A percentile compares a stretch with the other conserved stretches of the same genome.
These are phyloP conservation scores for Menidia menidia DNA, from an alignment of 2,797 vertebrate genomes.

Conservation along the genomic window DNA sequence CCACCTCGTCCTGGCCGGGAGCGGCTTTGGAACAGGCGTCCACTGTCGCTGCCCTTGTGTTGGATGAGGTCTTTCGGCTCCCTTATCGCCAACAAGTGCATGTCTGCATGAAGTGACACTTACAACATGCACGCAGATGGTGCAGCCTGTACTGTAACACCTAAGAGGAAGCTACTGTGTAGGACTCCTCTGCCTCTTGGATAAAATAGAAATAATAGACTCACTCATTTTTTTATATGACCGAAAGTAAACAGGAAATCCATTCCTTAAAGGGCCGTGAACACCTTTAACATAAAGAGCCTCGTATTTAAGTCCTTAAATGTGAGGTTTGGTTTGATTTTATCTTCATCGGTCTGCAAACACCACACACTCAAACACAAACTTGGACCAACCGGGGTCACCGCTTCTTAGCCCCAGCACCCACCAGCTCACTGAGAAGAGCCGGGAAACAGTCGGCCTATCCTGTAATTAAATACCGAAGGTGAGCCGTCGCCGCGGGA, in stretches of 20 bases:
- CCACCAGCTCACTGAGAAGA: conserved; percentile 39
- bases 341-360: background rate
- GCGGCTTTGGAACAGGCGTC: conserved; percentile 38
- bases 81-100: background rate
- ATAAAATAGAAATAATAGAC: too few relatives aligned
- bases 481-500: conserved; percentile 63
- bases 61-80: conserved; percentile 20
- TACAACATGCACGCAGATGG: background rate
- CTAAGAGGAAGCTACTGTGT: conserved; percentile 6
- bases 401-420: conserved; percentile 42
- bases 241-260: too few relatives aligned
- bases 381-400: conserved; percentile 38
- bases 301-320: too few relatives aligned
- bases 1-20: conserved; percentile 22
- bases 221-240: too few relatives aligned
- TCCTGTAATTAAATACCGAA: conserved; percentile 81
- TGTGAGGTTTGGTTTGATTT: too few relatives aligned
- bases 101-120: background rate
- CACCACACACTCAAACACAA: background rate
- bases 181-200: background rate
- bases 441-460: conserved; percentile 68
- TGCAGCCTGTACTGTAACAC: conserved; percentile 1
- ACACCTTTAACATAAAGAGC: too few relatives aligned
- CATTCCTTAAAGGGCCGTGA: too few relatives aligned
- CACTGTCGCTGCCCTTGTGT: conserved; percentile 27